A percentile compares a stretch with the other conserved stretches of the same genome.
These are phyloP conservation scores for Phylloscopus trochiloides DNA, from an alignment of 2,113 vertebrate genomes.

Conservation along the genomic window DNA sequence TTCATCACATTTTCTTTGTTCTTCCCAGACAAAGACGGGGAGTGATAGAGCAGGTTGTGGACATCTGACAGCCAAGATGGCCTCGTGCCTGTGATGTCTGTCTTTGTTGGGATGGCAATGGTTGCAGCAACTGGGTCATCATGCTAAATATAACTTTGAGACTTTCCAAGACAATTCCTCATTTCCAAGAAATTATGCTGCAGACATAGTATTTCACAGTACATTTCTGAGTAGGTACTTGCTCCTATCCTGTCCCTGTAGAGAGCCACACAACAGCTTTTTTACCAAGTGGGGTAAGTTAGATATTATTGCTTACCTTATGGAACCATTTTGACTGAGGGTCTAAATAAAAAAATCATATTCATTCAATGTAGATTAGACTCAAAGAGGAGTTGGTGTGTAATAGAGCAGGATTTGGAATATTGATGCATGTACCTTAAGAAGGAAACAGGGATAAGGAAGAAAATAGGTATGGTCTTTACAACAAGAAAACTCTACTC, in stretches of 20 bases:
- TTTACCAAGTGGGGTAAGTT: neutral
- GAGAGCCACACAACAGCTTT: neutral
- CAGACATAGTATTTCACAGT: neutral
- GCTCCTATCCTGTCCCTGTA: neutral
- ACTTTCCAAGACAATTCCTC: neutral
- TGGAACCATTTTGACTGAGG: neutral
- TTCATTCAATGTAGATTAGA: neutral
- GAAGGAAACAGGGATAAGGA: neutral
- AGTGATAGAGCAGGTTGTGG: neutral
- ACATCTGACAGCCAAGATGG: neutral
- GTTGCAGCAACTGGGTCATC: neutral
- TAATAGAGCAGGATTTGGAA: neutral
- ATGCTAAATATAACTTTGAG: neutral
- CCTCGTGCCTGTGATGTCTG: neutral
- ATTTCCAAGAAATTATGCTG: neutral
- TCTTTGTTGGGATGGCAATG: neutral
- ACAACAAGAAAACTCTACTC: neutral
- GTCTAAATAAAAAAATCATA: neutral
- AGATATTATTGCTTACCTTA: neutral
- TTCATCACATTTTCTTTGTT: neutral
- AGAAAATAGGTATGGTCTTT: neutral
- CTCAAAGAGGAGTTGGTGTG: neutral
- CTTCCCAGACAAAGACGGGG: rapidly evolving
- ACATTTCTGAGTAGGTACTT: neutral
- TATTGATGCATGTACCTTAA: neutral